Conservation (phyloP, 1,140 invertebrate species). For the Apolygus lucorum region DNA sequence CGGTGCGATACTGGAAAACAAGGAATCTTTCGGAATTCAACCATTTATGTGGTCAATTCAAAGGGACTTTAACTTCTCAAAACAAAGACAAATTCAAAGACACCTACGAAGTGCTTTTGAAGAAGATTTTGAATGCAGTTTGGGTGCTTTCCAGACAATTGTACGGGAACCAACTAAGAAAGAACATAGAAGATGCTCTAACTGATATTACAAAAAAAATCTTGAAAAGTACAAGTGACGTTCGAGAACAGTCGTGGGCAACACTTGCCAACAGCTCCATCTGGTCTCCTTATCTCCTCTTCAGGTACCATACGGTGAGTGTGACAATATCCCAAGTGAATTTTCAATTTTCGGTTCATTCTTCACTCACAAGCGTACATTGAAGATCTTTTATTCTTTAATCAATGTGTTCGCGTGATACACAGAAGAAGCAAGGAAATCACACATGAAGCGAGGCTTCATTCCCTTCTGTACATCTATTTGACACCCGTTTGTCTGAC, state of each 20-base stretch:
- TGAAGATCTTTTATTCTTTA: too few relatives aligned
- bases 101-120: background rate
- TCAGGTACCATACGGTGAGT: background rate
- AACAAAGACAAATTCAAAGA: background rate
- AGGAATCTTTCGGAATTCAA: background rate
- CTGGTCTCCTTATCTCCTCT: background rate
- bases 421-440: too few relatives aligned
- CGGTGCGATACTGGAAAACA: background rate
- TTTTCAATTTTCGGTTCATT: too few relatives aligned
- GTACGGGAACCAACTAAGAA: background rate
- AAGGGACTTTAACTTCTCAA: background rate
- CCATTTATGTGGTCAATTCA: background rate
- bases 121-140: background rate
- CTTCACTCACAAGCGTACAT: too few relatives aligned
- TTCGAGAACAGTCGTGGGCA: background rate
- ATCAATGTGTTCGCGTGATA: too few relatives aligned
- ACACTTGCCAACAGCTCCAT: background rate
- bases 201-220: too few relatives aligned
- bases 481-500: too few relatives aligned
- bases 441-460: too few relatives aligned
- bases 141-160: background rate
- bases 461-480: too few relatives aligned
- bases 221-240: background rate
- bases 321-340: too few relatives aligned
- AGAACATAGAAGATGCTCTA: background rate